Evolutionary conservation across 2,797 vertebrate species (phyloP).

Genomic region (Hemitrygon akajei): DNA sequence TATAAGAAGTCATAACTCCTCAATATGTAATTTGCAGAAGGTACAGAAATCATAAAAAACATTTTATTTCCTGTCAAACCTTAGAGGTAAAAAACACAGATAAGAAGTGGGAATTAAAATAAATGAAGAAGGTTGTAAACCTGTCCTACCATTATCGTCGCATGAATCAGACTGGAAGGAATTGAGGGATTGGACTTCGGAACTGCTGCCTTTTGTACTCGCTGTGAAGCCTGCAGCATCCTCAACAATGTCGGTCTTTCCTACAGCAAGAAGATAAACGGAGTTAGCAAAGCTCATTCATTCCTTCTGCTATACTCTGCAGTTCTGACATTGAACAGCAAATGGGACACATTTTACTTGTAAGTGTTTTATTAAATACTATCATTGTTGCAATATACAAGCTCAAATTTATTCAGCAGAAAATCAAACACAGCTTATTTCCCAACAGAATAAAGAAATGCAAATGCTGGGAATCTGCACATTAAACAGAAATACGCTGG

Average conservation of each 20-base stretch:
- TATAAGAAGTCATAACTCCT: not conserved
- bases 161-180: constrained; percentile 94
- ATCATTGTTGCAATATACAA: not conserved
- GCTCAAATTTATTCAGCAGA: not conserved
- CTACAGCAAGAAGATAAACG: constrained; percentile 51
- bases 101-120: not conserved
- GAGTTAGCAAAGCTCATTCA: not conserved
- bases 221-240: constrained; percentile 86
- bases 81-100: not conserved
- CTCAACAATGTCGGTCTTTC: constrained; percentile 80
- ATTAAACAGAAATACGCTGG: not conserved
- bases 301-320: not conserved
- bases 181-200: constrained; percentile 88
- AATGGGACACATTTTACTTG: not conserved
- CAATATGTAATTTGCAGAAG: not conserved
- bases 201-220: constrained; percentile 89
- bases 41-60: not conserved
- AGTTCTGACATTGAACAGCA: not conserved
- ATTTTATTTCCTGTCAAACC: not conserved
- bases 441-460: not conserved
- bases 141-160: constrained; percentile 90
- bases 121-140: not conserved
- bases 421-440: not conserved
- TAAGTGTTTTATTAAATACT: not conserved
- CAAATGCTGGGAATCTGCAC: not conserved